Evolutionary conservation across 2,113 vertebrate species (phyloP).

Genomic region (Pterocles orientalis): DNA sequence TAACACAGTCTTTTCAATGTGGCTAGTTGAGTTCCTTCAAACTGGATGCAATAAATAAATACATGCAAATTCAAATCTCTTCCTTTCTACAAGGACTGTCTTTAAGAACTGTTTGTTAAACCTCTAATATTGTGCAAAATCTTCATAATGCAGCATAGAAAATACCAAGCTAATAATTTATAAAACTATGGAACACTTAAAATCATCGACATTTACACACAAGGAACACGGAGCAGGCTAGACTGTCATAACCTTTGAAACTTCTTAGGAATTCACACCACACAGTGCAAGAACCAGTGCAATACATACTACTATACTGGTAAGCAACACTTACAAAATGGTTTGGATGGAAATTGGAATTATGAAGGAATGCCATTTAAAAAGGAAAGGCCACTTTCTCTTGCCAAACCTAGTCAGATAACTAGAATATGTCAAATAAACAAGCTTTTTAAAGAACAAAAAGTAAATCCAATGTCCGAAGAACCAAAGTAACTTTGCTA

Average conservation of each 20-base stretch:
- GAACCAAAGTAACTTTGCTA: background rate
- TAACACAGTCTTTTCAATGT: background rate
- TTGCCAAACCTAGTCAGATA: background rate
- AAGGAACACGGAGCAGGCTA: background rate
- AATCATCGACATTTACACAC: slow-evolving; percentile 4
- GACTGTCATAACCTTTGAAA: background rate
- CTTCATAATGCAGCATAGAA: background rate
- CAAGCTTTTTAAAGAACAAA: background rate
- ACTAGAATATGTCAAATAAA: background rate
- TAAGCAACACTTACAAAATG: slow-evolving; percentile 68
- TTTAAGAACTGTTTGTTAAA: background rate
- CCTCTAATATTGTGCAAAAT: background rate
- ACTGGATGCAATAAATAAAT: background rate
- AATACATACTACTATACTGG: background rate
- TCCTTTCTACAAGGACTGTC: background rate
- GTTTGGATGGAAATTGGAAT: slow-evolving; percentile 25
- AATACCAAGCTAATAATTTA: background rate
- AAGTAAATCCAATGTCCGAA: background rate
- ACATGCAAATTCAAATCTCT: background rate
- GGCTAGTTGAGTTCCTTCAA: background rate
- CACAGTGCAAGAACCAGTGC: slow-evolving; percentile 11
- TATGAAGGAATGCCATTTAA: background rate
- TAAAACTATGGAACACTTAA: background rate
- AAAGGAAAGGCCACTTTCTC: background rate
- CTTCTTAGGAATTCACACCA: slow-evolving; percentile 27